Conservation (phyloP, 2,113 vertebrate species). For the Eulacestoma nigropectus region DNA sequence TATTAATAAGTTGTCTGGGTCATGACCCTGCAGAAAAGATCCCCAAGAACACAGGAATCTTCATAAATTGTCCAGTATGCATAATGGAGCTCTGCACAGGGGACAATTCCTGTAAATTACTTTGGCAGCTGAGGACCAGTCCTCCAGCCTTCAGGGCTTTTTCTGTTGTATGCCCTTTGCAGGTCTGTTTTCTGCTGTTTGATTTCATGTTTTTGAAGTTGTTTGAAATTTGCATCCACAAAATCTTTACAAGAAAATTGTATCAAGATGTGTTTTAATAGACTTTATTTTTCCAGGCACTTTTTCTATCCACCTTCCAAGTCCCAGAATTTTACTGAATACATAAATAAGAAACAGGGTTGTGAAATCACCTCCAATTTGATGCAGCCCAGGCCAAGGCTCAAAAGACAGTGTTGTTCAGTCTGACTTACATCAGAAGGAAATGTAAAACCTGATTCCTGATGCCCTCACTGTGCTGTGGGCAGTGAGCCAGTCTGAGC, state of each 20-base stretch:
- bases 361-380: neutral
- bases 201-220: neutral
- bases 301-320: neutral
- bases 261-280: constrained; percentile 3
- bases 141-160: neutral
- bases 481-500: neutral
- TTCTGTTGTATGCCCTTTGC: neutral
- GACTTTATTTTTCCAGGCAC: neutral
- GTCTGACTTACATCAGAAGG: neutral
- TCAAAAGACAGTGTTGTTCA: neutral
- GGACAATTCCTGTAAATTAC: neutral
- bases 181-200: neutral
- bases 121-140: neutral
- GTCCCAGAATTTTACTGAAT: neutral
- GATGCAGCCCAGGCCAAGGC: neutral
- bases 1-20: neutral
- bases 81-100: neutral
- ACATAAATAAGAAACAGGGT: neutral
- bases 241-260: neutral
- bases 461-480: neutral
- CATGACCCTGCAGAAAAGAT: neutral
- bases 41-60: neutral
- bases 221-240: neutral
- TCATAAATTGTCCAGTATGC: neutral
- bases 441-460: neutral